Percentiles rank a stretch among this genome's conserved stretches.
Conservation (phyloP, 2,797 vertebrate genomes). For the Florisuga fusca region DNA sequence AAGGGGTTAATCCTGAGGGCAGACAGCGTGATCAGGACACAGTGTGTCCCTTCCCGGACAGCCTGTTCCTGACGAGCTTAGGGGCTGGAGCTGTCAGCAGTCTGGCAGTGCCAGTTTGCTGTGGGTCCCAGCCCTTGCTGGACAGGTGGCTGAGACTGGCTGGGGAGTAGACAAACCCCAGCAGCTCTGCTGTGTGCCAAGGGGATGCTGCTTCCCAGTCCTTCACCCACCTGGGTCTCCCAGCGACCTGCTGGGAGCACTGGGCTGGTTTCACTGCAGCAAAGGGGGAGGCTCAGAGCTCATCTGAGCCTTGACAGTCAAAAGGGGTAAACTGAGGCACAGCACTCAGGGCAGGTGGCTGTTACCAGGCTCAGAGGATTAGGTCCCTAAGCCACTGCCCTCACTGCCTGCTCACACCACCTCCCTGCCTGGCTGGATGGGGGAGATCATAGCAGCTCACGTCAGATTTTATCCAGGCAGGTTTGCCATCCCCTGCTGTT, state of each 20-base stretch:
- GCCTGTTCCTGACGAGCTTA: background rate
- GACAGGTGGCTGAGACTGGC: accelerated
- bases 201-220: background rate
- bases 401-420: accelerated
- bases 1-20: background rate
- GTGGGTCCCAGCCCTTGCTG: accelerated
- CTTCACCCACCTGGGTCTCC: background rate
- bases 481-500: accelerated
- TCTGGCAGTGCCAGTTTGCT: background rate
- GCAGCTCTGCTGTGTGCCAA: background rate
- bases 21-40: background rate
- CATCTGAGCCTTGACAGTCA: accelerated
- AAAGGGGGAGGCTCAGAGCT: background rate
- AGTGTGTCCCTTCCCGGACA: background rate
- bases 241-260: background rate
- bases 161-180: background rate
- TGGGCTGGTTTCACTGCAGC: background rate
- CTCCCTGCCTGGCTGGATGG: accelerated
- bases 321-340: background rate
- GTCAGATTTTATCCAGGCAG: background rate
- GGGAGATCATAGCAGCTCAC: background rate
- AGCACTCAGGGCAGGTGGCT: accelerated
- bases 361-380: background rate
- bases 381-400: background rate
- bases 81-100: background rate